Conservation (phyloP, 2,888 invertebrate genomes). For the Nasonovia ribisnigri region DNA sequence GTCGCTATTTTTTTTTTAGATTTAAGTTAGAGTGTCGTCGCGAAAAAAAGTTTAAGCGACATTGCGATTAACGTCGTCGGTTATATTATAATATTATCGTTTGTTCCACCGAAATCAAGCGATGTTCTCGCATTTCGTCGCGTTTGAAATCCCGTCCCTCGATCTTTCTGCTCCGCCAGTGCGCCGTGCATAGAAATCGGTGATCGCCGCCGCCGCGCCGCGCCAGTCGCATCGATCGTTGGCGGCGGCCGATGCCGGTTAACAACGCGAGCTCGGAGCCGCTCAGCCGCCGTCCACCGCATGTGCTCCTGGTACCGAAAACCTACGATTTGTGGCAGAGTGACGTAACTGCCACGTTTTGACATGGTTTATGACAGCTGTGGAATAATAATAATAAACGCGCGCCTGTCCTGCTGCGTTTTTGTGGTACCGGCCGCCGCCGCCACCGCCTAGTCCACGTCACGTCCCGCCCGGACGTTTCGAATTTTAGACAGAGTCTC, state of each 20-base stretch:
- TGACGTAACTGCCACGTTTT: slow-evolving; percentile 64
- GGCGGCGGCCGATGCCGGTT: neutral
- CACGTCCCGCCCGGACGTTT: neutral
- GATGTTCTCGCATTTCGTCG: no score
- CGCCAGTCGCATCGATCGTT: neutral
- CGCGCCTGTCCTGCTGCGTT: neutral
- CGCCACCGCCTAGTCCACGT: neutral
- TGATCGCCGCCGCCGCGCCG: neutral
- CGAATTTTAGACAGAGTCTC: neutral
- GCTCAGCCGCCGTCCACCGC: neutral
- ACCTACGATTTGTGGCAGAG: slow-evolving; percentile 61
- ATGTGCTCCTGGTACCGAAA: slow-evolving; percentile 59
- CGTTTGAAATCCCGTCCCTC: neutral
- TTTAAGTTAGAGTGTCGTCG: neutral
- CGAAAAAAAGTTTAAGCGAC: neutral
- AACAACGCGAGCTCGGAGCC: neutral
- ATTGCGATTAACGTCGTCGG: no score
- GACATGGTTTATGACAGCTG: slow-evolving; percentile 64
- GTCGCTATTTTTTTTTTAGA: no score
- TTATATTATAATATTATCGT: neutral
- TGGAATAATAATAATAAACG: neutral
- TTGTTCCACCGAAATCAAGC: neutral
- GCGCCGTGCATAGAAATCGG: neutral
- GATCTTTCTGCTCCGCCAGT: neutral
- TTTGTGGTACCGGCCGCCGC: slow-evolving; percentile 14